phyloP scores from a whole-genome alignment of 2,888 invertebrate species.

The Arctia plantaginis region DNA sequence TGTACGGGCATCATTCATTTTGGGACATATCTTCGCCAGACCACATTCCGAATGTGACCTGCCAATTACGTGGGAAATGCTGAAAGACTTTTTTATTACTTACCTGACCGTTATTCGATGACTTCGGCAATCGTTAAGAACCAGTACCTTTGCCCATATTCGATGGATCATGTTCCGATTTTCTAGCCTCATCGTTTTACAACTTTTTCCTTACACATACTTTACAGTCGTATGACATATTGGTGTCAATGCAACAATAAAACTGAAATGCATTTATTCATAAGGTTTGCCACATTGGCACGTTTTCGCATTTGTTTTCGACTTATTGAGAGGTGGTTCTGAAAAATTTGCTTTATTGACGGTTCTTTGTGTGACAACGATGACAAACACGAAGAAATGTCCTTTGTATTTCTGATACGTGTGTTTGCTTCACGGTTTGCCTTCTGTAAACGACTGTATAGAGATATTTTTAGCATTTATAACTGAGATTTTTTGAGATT shows the following conservation, averaged over 20 bases:
- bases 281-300: slow-evolving; percentile 52
- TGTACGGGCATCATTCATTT: slow-evolving; percentile 77
- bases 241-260: slow-evolving; percentile 84
- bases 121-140: slow-evolving; percentile 78
- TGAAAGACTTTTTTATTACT: slow-evolving; percentile 71
- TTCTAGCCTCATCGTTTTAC: slow-evolving; percentile 78
- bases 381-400: slow-evolving; percentile 13
- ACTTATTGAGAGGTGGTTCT: slow-evolving; percentile 57
- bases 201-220: slow-evolving; percentile 70
- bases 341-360: slow-evolving; percentile 38
- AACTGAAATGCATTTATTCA: slow-evolving; percentile 78
- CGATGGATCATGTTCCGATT: slow-evolving; percentile 76
- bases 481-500: background rate
- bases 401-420: slow-evolving; percentile 6
- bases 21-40: slow-evolving; percentile 75
- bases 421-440: slow-evolving; percentile 5
- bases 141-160: slow-evolving; percentile 71
- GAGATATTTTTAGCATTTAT: background rate
- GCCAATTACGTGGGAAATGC: slow-evolving; percentile 79
- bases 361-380: slow-evolving; percentile 8
- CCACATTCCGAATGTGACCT: slow-evolving; percentile 77
- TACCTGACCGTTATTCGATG: slow-evolving; percentile 77
- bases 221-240: slow-evolving; percentile 71
- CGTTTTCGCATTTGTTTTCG: slow-evolving; percentile 57
- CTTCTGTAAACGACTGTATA: background rate